Base-by-base conservation (phyloP, 2,888 invertebrate species). In the Spatulosminthurus flaviceps region DNA sequence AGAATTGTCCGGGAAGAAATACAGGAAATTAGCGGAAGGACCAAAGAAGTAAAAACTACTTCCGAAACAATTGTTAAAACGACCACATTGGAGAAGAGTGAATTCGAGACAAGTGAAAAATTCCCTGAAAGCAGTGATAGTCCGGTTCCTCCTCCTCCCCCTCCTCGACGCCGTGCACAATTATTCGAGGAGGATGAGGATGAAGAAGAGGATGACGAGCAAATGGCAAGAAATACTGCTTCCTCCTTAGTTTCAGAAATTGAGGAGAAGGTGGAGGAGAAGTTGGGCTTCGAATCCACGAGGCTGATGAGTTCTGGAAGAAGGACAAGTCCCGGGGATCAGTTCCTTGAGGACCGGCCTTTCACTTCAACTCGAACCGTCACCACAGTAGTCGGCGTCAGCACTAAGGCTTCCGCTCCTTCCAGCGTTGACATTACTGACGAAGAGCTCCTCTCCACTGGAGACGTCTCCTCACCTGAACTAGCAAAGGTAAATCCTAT, bases 361-460 rank as follows among this genome's bases (percentile, higher is more conserved):
- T 34, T 9, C 34, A 34, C 34, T 34, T 34, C 41, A 0, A 34
- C 34, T 9, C 4, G 2, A 0, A 41, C 34, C 21, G 26, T 69
- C 16, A 74, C 74, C 13, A 34, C 74, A n/a, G n/a, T n/a, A n/a
- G n/a, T n/a, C n/a, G n/a, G n/a, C 11, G 21, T 42, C 5, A 24
- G 61, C 9, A n/a, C 72, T 1, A 82, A 81, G 66, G 67, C 81
- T 9, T 80, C 80, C 0, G 81, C 79, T 21, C 82, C 82, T 42
- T 82, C 90, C 0, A 90, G 90, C 82, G 88, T 90, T 87, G 90
- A 90, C 86, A 89, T 79, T 86, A 90, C 90, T 19, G 90, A 90
- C 84, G 93, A 93, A 89, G 93, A 93, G 86, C 90, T 93, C 83
- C 90, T 90, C 85, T 92, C 92, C 86, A 92, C 92, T 86, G 92